Evolutionary conservation across 2,113 vertebrate species (phyloP), one percentile per base, ranked within the genome.

Genomic region (Tonatia bakeri): DNA sequence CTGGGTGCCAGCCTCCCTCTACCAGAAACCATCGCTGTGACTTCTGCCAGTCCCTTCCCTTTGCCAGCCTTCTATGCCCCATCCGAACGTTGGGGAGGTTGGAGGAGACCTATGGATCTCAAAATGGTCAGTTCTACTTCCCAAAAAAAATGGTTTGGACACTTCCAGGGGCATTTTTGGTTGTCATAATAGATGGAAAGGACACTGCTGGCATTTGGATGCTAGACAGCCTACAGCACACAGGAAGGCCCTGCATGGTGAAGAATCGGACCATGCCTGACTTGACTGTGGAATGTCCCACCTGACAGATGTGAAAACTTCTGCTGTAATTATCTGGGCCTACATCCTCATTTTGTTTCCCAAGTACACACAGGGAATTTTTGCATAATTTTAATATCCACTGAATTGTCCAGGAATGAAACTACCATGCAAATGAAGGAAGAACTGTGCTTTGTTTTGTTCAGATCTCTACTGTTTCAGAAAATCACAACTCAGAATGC

Each of bases 191-290:
- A 45, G 36, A 22, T 76, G 16, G 38, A 31, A 59, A 43, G 7
- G 22, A 7, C 2, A 4, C 16, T 0, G 0, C 1, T 67, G 45
- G 36, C 33, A 11, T 79, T 69, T 47, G 9, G 38, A 52, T 36
- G 33, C 54, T 0, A 19, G 6, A 26, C 9, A 67, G 11, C 24
- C 67, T 56, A 7, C 5, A 69, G 33, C 16, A 28, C 19, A 38
- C 0, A 4, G 7, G 15, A 43, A n/a, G 36, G 7, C 10, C 4
- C 3, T 3, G 4, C 2, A 70, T 13, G 8, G 0, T 3, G 36
- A 52, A 45, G 67, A 69, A 17, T 5, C 4, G 0, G 14, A 28
- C 52, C 24, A 33, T 10, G 31, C 7, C 2, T 22, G 4, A n/a
- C 61, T 76, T 2, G 0, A 33, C 26, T 28, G 10, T 50, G 67